Evolutionary conservation across 2,888 invertebrate species (phyloP), one percentile per base, ranked within the genome.

Genomic region (Drosophila testacea): DNA sequence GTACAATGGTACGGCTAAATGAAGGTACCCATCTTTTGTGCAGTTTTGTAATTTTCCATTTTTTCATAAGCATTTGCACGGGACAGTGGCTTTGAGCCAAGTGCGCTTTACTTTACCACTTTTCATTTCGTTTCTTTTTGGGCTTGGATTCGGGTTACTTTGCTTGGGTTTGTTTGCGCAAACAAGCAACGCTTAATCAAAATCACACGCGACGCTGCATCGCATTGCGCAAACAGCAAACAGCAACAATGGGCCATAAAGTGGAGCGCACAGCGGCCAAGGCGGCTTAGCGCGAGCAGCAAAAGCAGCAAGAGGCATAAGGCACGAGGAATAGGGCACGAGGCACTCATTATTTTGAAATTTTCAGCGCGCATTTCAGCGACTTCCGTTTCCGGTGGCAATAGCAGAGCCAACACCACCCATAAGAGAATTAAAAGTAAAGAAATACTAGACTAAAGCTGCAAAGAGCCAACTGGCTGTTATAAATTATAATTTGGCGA

Each of bases 281-380:
- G 73, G 57, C 54, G 73, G 78, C 69, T 63, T 48, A 50, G 52
- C 52, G 9, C 60, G 55, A 44, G 16, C 41, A 44, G 47, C 46
- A 41, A 42, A 32, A 13, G 39, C 9, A 32, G 1, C 7, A 28
- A 16, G 39, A 44, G 52, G 32, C 11, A 39, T 11, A 7, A 47
- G 41, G 38, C 10, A 39, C 22, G 16, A 48, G 27, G 51, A 46
- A 51, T 39, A 30, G 13, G 55, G 52, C 65, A 50, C 55, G 48
- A 65, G 82, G 81, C 79, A 87, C 86, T 90, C 90, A 88, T 90
- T 90, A 90, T 91, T 90, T 89, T 84, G 82, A 90, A 89, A 84
- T 91, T 90, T 89, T 88, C 85, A 88, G 83, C 76, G 81, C 90
- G 79, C 86, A 83, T 91, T 91, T 90, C 88, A 90, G 86, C 79